Evolutionary conservation across 2,113 vertebrate genomes (phyloP), one percentile per base, ranked within the genome.

Genomic region (Eptatretus burgeri): DNA sequence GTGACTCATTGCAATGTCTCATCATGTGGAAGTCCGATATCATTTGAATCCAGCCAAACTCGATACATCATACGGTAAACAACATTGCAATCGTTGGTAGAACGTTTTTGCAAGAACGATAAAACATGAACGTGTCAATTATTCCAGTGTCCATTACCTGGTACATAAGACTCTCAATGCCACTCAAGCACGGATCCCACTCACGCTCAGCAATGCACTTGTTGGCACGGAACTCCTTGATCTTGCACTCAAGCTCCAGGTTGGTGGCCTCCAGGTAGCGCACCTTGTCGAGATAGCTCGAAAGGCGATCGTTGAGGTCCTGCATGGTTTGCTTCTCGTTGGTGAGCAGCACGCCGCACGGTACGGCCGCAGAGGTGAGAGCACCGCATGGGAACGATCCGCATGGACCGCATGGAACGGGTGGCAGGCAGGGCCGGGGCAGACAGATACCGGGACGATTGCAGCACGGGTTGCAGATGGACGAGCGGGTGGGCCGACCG

Each of bases 221-320:
- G 19, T 49, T 1, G 2, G 70, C 65, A 69, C 71, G 56, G 56
- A 60, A 71, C 20, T 75, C 65, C 1, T 63, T 50, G 51, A 81
- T 76, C 68, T 74, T 71, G 18, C 70, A 68, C 69, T 79, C 74
- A 51, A 80, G 69, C 9, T 3, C 63, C 13, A 5, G 51, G 70
- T 81, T 81, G 50, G 69, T 65, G 63, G 72, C 68, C 68, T 77
- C 75, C 65, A 81, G 72, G 66, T 51, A 51, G 63, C 67, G 70
- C 52, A 75, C 72, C 51, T 77, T 75, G 65, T 77, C 71, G 71
- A 79, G 65, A 66, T 80, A 77, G 53, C 69, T 69, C 63, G 69
- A 72, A 60, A 81, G 51, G 1, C 74, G 70, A 10, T 66, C 62
- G 9, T 78, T 77, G 49, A 79, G 71, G 5, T 68, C 70, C 67